These are phyloP conservation scores for Phrynocephalus versicolor DNA, from an alignment of 2,113 vertebrate genomes.

Conservation along the genomic window DNA sequence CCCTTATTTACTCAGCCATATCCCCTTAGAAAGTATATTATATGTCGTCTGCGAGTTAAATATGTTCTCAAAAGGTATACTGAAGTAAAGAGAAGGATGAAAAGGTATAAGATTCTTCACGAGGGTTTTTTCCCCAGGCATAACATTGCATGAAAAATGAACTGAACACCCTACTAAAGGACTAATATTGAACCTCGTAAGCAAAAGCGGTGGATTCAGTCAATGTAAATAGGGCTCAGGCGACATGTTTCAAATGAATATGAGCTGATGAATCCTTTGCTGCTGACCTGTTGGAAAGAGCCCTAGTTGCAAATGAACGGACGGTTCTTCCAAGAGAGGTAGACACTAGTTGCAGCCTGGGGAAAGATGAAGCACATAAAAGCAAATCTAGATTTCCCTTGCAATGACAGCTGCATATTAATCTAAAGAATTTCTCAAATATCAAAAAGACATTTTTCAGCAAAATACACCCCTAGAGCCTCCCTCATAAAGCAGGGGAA, in stretches of 20 bases:
- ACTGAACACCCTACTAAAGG: not conserved
- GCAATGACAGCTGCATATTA: conserved; percentile 99
- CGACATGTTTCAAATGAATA: conserved; percentile 53
- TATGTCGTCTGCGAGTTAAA: conserved; percentile 63
- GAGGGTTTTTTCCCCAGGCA: not conserved
- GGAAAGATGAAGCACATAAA: conserved; percentile 91
- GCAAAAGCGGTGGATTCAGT: conserved; percentile 42
- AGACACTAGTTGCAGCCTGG: conserved; percentile 78
- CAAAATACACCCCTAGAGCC: conserved; percentile 91
- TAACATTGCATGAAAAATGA: not conserved
- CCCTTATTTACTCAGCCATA: conserved; percentile 53
- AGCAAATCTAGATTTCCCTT: conserved; percentile 90
- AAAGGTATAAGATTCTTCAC: not conserved
- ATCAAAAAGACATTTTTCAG: conserved; percentile 93
- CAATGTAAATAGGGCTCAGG: conserved; percentile 48
- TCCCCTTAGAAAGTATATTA: conserved; percentile 54
- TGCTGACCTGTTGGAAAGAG: conserved; percentile 59
- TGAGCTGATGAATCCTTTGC: conserved; percentile 49
- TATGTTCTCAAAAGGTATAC: conserved; percentile 46
- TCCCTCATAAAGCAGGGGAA: conserved; percentile 84
- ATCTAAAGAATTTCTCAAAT: conserved; percentile 97
- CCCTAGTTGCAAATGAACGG: conserved; percentile 55
- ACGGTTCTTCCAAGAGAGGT: conserved; percentile 66
- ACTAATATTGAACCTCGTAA: conserved; percentile 22
- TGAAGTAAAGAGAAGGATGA: conserved; percentile 34